Conservation (phyloP, 1,140 invertebrate genomes). For the Araneus ventricosus region DNA sequence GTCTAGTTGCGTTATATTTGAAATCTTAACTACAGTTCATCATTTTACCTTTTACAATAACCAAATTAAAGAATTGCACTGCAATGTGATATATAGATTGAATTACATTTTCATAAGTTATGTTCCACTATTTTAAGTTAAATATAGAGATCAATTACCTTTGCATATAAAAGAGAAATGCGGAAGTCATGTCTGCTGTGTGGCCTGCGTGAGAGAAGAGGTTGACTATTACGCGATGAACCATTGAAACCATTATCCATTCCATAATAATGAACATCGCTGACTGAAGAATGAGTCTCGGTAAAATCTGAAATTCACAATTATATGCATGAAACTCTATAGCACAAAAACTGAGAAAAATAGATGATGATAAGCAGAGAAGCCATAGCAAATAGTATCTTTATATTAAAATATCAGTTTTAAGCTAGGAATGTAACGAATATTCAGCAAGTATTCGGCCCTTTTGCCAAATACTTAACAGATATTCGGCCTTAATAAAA, state of each 20-base stretch:
- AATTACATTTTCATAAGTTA: neutral
- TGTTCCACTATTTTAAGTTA: neutral
- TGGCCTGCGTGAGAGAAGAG: slow-evolving; percentile 78
- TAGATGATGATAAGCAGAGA: no score
- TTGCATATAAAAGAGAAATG: slow-evolving; percentile 72
- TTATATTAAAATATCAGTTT: no score
- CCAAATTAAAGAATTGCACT: neutral
- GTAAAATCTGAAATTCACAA: slow-evolving; percentile 78
- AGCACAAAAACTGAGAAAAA: neutral
- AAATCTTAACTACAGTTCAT: no score
- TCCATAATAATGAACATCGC: slow-evolving; percentile 61
- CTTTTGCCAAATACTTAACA: no score
- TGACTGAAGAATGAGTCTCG: slow-evolving; percentile 76
- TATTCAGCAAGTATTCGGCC: no score
- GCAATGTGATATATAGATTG: neutral
- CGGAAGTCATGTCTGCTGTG: slow-evolving; percentile 78
- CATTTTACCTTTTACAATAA: no score
- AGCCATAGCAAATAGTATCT: no score
- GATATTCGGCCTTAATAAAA: no score
- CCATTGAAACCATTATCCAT: slow-evolving; percentile 74
- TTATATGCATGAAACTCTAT: neutral
- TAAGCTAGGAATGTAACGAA: no score
- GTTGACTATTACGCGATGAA: slow-evolving; percentile 77
- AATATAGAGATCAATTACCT: neutral
- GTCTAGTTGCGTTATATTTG: no score